Evolutionary conservation across 1,140 invertebrate genomes (phyloP), one percentile per base, ranked within the genome.

Genomic region (Heliconius himera): DNA sequence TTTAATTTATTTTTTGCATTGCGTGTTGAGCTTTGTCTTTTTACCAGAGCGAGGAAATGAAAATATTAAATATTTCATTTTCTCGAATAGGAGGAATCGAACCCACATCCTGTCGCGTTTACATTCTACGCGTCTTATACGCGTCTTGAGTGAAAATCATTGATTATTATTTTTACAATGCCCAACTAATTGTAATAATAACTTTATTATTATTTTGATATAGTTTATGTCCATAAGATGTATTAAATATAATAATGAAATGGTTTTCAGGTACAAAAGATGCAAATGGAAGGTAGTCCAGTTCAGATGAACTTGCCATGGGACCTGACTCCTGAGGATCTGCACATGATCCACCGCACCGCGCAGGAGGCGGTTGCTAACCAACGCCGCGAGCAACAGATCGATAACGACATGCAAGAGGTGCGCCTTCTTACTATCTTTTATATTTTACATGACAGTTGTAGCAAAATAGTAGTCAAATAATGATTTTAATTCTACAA

Each of bases 241-340:
- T n/a, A n/a, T n/a, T 26, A 76, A 76, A 66, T 16, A 22, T 36
- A 18, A 26, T 5, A 70, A 66, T 26, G 20, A 18, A 70, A 38
- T 66, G 26, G 11, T 66, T 66, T 66, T 16, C 66, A 91, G 86
- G 84, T 89, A 29, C 90, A 92, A 78, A 92, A 94, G 84, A 90
- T 93, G 84, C 89, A 90, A 54, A 90, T 92, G 87, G 89, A 94
- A 38, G 88, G 86, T 8, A 85, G 83, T 5, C 87, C 88, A 0
- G 82, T 93, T 9, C 90, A 90, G 56, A 93, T 94, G 93, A 89
- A 87, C 78, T 73, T 94, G 73, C 93, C 91, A 1, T 94, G 91
- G 91, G 95, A 95, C 46, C 93, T 96, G 85, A 96, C 95, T 8
- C 95, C 96, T 77, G 96, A 96, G 74, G 95, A 96, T 85, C 87